Conservation (phyloP, 1,140 invertebrate species). For the Euwallacea fornicatus region DNA sequence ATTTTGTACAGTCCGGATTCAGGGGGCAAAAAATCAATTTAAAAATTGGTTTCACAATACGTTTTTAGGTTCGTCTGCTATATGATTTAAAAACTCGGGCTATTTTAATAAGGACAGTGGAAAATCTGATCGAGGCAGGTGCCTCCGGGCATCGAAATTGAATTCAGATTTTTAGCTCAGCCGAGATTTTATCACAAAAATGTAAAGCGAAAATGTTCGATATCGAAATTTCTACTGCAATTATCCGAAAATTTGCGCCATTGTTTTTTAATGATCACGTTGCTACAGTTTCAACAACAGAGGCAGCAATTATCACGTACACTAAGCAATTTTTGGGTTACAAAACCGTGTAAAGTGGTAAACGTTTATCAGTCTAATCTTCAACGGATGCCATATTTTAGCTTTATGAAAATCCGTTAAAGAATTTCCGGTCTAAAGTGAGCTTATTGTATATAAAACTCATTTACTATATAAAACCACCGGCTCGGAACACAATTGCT, state of each 20-base stretch:
- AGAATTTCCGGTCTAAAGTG: conserved; percentile 14
- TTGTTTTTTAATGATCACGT: no score
- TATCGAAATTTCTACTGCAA: no score
- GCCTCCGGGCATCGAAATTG: neutral
- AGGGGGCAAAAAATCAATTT: conserved; percentile 31
- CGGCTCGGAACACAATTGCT: conserved; percentile 1
- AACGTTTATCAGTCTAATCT: conserved; percentile 6
- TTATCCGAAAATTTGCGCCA: no score
- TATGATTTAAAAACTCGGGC: neutral
- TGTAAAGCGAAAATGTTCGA: no score
- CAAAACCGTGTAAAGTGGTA: conserved; percentile 15
- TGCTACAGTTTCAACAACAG: no score
- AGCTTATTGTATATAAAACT: conserved; percentile 14
- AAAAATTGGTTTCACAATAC: conserved; percentile 16
- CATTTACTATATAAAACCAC: conserved; percentile 4
- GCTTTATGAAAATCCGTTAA: conserved; percentile 24
- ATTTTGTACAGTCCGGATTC: conserved; percentile 10
- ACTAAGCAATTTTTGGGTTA: neutral
- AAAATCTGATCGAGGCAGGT: no score
- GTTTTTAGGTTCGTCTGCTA: neutral
- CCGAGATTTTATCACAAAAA: no score
- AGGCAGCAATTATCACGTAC: no score
- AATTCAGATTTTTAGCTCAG: no score
- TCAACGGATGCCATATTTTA: conserved; percentile 17
- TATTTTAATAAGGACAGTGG: no score